Evolutionary conservation across 2,888 invertebrate species (phyloP).

Genomic region (Gari tellinella): DNA sequence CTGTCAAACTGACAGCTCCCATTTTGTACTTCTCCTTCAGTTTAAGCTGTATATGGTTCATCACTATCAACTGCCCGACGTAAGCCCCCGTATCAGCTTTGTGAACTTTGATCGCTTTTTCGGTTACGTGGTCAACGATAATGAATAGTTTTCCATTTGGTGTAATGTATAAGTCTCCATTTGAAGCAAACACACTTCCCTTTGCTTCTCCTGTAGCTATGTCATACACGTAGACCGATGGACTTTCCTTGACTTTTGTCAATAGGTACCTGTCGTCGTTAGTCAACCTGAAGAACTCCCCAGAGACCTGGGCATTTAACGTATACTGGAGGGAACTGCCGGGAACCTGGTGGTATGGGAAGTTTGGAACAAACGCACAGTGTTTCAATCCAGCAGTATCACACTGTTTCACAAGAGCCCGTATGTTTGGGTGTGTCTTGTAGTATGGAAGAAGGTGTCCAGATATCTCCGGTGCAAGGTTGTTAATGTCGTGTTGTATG

Average conservation of each 20-base stretch:
- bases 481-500: slow-evolving; percentile 78
- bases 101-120: slow-evolving; percentile 82
- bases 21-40: slow-evolving; percentile 79
- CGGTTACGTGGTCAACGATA: slow-evolving; percentile 79
- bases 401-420: slow-evolving; percentile 80
- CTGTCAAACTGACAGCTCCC: slow-evolving; percentile 70
- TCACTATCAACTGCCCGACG: slow-evolving; percentile 81
- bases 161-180: slow-evolving; percentile 79
- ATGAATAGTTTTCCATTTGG: slow-evolving; percentile 76
- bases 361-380: slow-evolving; percentile 81
- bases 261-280: slow-evolving; percentile 71
- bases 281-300: slow-evolving; percentile 70
- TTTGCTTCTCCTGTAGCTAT: slow-evolving; percentile 75
- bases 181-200: slow-evolving; percentile 75
- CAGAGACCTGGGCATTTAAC: slow-evolving; percentile 62
- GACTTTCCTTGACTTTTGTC: slow-evolving; percentile 73
- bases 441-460: slow-evolving; percentile 82
- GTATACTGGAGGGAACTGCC: slow-evolving; percentile 80
- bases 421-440: slow-evolving; percentile 76
- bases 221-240: slow-evolving; percentile 75
- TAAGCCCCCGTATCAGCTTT: slow-evolving; percentile 76
- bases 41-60: slow-evolving; percentile 78
- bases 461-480: slow-evolving; percentile 81
- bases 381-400: slow-evolving; percentile 78
- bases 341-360: slow-evolving; percentile 80